Evolutionary conservation across 2,113 vertebrate genomes (phyloP), one percentile per base, ranked within the genome.

Genomic region (Anhinga rufa): DNA sequence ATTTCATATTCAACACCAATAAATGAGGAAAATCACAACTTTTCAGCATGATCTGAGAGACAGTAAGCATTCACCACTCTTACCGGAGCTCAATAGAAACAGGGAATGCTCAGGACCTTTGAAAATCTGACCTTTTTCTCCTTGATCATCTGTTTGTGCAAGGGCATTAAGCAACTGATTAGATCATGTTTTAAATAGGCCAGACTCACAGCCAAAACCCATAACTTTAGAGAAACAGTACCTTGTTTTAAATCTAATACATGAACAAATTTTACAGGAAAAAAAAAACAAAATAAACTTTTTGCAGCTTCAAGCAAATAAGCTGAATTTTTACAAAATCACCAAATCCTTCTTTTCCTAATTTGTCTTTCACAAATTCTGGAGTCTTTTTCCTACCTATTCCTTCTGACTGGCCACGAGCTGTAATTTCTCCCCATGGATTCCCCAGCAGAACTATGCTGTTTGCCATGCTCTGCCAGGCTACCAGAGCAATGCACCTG

Each of bases 371-470:
- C 17, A 68, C 10, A 10, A 29, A 44, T 55, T 91, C 25, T 31
- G 24, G 12, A 74, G 21, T 32, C 9, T 42, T 66, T 68, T 79
- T 46, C 14, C 72, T 32, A 18, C 17, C 18, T 82, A 62, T 32
- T 4, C n/a, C 10, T 77, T 57, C 52, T 68, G 28, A 46, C 42
- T 75, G 57, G 28, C 25, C 57, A 61, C 0, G 0, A 24, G 19
- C 32, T 17, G 4, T 42, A 64, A 86, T 79, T 90, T 82, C 36
- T 86, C 13, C 42, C 18, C 32, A 25, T 0, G 28, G n/a, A 51
- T 40, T 57, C 48, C n/a, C 25, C 32, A 55, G 40, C 8, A 87
- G 40, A 78, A 54, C 24, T 28, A n/a, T n/a, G 10, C 7, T 79
- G 12, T 28, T 82, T 38, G 46, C 36, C 9, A 1, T 24, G 16